phyloP scores from a whole-genome alignment of 2,797 vertebrate species.

The Phoeniculus purpureus region DNA sequence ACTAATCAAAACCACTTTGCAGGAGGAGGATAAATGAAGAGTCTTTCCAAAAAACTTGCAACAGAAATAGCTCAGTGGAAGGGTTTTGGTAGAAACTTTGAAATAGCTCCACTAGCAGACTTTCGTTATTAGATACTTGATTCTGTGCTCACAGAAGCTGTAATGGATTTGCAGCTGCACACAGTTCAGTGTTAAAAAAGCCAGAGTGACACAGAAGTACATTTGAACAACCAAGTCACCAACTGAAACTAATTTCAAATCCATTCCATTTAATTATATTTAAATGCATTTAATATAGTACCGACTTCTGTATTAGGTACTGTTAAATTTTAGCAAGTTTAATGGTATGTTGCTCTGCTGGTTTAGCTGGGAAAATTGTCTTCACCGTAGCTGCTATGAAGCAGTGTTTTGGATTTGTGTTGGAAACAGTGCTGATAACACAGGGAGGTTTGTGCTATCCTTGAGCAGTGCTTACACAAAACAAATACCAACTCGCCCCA shows the following conservation, averaged over 20 bases:
- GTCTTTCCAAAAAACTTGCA: neutral
- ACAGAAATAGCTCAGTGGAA: neutral
- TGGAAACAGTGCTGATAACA: neutral
- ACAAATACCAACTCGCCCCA: neutral
- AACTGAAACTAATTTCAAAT: neutral
- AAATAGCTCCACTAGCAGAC: neutral
- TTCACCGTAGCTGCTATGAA: neutral
- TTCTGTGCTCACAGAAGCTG: neutral
- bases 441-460: rapidly evolving
- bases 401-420: neutral
- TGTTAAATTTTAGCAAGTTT: neutral
- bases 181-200: neutral
- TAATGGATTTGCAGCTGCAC: neutral
- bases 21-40: neutral
- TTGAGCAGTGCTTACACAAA: neutral
- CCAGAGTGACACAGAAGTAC: neutral
- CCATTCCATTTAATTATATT: neutral
- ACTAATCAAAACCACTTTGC: neutral
- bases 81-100: neutral
- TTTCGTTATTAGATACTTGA: neutral
- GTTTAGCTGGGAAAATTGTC: neutral
- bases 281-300: neutral
- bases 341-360: rapidly evolving
- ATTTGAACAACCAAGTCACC: neutral
- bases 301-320: neutral